A percentile compares a stretch with the other conserved stretches of the same genome.
phyloP scores from a whole-genome alignment of 2,888 invertebrate genomes.

The Psylliodes chrysocephalus region DNA sequence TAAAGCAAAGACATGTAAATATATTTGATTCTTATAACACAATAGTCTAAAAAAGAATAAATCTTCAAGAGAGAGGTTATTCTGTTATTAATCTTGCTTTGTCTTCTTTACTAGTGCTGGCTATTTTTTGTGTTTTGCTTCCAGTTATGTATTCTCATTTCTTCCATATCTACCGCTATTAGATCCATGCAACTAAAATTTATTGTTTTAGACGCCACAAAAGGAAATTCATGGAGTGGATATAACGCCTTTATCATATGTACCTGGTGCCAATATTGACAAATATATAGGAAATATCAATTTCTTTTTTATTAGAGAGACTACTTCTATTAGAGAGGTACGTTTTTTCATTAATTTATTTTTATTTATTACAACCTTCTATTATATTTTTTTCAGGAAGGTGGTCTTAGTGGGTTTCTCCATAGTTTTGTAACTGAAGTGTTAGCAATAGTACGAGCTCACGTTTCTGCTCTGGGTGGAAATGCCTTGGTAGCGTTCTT shows the following conservation, averaged over 20 bases:
- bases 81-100: too few species aligned
- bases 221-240: slow-evolving; percentile 74
- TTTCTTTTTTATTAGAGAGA: slow-evolving; percentile 95
- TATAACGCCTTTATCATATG: slow-evolving; percentile 82
- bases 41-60: too few species aligned
- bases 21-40: too few species aligned
- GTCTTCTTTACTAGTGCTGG: too few species aligned
- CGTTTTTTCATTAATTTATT: slow-evolving; percentile 13
- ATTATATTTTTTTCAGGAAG: slow-evolving; percentile 68
- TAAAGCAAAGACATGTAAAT: slow-evolving; percentile 60
- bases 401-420: slow-evolving; percentile 93
- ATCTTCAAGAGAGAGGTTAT: too few species aligned
- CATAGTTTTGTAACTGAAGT: slow-evolving; percentile 95
- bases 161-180: slow-evolving; percentile 14
- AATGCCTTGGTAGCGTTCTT: slow-evolving; percentile 96
- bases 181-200: too few species aligned
- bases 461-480: slow-evolving; percentile 92
- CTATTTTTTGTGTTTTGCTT: neutral
- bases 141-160: neutral
- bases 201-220: slow-evolving; percentile 62
- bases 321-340: slow-evolving; percentile 88
- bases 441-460: slow-evolving; percentile 90
- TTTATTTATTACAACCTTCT: too few species aligned
- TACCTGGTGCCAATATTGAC: slow-evolving; percentile 81
- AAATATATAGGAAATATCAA: slow-evolving; percentile 90